Percentiles rank a stretch among this genome's conserved stretches.
Evolutionary conservation across 2,888 invertebrate species (phyloP).

Genomic region (Bimastos eiseni): DNA sequence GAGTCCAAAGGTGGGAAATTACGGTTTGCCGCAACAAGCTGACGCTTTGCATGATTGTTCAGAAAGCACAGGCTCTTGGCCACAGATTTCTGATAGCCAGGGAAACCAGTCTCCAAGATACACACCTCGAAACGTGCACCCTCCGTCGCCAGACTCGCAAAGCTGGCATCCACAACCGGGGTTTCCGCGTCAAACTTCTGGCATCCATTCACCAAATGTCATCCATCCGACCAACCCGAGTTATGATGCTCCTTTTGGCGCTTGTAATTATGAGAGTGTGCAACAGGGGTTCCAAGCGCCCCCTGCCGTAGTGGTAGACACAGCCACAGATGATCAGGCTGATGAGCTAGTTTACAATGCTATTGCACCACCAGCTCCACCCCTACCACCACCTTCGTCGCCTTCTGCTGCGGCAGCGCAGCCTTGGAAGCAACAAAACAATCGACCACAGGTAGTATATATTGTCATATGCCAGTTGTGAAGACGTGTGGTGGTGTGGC

Average conservation of each 20-base stretch:
- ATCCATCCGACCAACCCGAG: background rate
- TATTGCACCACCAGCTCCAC: conserved; percentile 24
- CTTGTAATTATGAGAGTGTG: background rate
- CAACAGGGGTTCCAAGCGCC: background rate
- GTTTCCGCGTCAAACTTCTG: background rate
- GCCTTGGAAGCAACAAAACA: conserved; percentile 22
- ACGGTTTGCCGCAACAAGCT: background rate
- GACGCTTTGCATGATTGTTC: conserved; percentile 19
- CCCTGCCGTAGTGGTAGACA: conserved; percentile 16
- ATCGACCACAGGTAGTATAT: background rate
- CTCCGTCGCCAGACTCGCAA: background rate
- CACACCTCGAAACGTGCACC: background rate
- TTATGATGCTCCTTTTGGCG: background rate
- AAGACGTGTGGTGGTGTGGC: background rate
- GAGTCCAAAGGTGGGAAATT: conserved; percentile 26
- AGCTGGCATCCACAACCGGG: background rate
- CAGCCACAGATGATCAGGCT: background rate
- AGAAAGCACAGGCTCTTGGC: conserved; percentile 7
- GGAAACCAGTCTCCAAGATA: background rate
- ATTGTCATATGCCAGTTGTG: background rate
- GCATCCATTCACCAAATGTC: background rate
- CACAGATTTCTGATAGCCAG: background rate
- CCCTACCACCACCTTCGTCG: conserved; percentile 27
- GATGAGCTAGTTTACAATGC: background rate
- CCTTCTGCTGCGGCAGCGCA: conserved; percentile 14